These are phyloP conservation scores for Baccha elongata DNA, from an alignment of 2,888 invertebrate genomes.

Conservation along the genomic window DNA sequence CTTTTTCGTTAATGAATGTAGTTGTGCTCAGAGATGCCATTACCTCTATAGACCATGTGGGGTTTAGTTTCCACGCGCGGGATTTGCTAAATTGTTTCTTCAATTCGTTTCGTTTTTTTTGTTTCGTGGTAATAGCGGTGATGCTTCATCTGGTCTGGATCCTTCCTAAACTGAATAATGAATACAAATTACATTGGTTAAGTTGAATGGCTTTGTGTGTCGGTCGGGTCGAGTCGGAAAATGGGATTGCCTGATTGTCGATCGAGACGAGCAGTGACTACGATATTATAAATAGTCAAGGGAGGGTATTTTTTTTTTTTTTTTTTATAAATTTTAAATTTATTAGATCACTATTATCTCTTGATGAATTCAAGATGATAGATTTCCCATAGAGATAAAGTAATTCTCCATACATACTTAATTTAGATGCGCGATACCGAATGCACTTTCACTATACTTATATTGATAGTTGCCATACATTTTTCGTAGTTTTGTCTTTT, in stretches of 20 bases:
- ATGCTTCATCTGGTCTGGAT: constrained; percentile 23
- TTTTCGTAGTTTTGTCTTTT: constrained; percentile 23
- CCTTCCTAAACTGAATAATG: constrained; percentile 49
- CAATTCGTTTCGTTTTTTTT: constrained; percentile 53
- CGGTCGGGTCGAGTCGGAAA: neutral
- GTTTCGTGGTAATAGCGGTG: constrained; percentile 19
- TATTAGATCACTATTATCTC: constrained; percentile 30
- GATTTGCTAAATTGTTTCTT: constrained; percentile 48
- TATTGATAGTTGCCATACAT: constrained; percentile 6
- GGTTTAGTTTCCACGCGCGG: constrained; percentile 29
- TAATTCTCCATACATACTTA: constrained; percentile 40
- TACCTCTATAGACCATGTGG: neutral
- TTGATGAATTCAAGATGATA: constrained; percentile 36
- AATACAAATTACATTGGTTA: constrained; percentile 68
- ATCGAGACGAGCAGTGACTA: constrained; percentile 4
- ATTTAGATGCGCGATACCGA: constrained; percentile 25
- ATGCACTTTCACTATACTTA: constrained; percentile 61
- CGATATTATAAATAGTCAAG: constrained; percentile 33
- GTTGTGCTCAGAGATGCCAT: constrained; percentile 45
- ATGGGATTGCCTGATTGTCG: constrained; percentile 47
- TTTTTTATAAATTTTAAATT: constrained; percentile 8
- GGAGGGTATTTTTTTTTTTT: constrained; percentile 37
- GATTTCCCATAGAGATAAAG: constrained; percentile 49
- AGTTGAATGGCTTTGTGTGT: constrained; percentile 33
- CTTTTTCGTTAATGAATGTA: constrained; percentile 5